phyloP scores from a whole-genome alignment of 2,888 invertebrate species.

The Eristalinus aeneus region DNA sequence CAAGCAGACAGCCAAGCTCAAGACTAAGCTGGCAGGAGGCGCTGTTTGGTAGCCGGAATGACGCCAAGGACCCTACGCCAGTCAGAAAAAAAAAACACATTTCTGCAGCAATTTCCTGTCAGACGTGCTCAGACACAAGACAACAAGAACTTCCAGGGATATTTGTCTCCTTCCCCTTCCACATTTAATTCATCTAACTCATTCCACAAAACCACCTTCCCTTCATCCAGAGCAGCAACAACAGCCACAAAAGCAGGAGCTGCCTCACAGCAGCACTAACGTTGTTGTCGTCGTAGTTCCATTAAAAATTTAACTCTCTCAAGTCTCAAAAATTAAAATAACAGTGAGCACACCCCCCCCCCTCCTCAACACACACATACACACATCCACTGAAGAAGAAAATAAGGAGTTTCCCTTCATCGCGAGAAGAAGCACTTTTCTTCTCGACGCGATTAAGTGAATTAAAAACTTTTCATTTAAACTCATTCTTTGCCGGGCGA shows the following conservation, averaged over 20 bases:
- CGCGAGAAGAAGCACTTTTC: constrained; percentile 32
- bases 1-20: too few relatives aligned
- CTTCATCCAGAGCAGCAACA: not conserved
- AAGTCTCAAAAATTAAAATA: constrained; percentile 34
- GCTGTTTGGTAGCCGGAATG: too few relatives aligned
- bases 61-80: too few relatives aligned
- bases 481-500: constrained; percentile 32
- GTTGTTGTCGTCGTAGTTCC: not conserved
- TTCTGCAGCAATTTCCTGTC: not conserved
- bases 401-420: not conserved
- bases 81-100: not conserved
- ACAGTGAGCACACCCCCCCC: not conserved
- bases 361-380: not conserved
- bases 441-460: constrained; percentile 61
- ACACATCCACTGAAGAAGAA: not conserved
- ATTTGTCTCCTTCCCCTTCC: not conserved
- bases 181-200: not conserved
- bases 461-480: constrained; percentile 63
- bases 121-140: not conserved
- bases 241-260: not conserved
- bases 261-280: not conserved
- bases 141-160: not conserved
- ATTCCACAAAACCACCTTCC: not conserved
- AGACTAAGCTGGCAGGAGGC: too few relatives aligned
- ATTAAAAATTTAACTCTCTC: constrained; percentile 22